A percentile compares a stretch with the other conserved stretches of the same genome.
Conservation (phyloP, 92 coral and sea anemone genomes). For the Micromussa lordhowensis region DNA sequence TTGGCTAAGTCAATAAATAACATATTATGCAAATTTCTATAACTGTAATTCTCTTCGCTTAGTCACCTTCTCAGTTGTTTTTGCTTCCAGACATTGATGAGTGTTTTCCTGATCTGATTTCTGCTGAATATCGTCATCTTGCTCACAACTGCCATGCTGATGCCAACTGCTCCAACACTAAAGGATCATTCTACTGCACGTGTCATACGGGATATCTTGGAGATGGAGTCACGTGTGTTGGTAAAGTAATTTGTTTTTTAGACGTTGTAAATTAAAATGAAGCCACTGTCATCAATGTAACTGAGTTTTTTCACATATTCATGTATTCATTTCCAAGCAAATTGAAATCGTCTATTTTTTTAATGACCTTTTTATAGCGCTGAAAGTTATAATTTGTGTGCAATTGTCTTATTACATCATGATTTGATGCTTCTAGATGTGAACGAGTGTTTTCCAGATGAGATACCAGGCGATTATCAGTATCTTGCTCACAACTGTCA, state of each 20-base stretch:
- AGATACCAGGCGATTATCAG: slow-evolving; percentile 13
- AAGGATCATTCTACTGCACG: slow-evolving; percentile 60
- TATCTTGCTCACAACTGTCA: slow-evolving; percentile 77
- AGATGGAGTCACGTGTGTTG: slow-evolving; percentile 78
- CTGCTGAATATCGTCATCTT: slow-evolving; percentile 1
- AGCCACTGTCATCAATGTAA: not conserved
- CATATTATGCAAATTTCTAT: not conserved
- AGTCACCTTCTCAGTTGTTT: not conserved
- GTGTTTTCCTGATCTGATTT: slow-evolving; percentile 2
- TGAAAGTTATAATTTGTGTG: not conserved
- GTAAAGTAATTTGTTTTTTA: slow-evolving; percentile 31
- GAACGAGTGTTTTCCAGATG: slow-evolving; percentile 44
- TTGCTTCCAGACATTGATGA: slow-evolving; percentile 22
- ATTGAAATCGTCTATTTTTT: not conserved
- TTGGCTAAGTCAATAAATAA: too few species aligned
- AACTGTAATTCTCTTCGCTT: not conserved
- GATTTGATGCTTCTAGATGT: slow-evolving; percentile 4
- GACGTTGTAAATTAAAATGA: not conserved
- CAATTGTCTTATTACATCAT: not conserved
- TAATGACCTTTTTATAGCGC: not conserved
- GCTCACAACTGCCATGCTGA: slow-evolving; percentile 70
- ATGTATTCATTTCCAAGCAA: too few species aligned
- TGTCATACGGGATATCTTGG: slow-evolving; percentile 85
- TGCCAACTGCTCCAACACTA: slow-evolving; percentile 55
- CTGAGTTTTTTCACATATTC: too few species aligned